These are phyloP conservation scores for Neodiprion fabricii DNA, from an alignment of 1,140 invertebrate species.

Conservation along the genomic window DNA sequence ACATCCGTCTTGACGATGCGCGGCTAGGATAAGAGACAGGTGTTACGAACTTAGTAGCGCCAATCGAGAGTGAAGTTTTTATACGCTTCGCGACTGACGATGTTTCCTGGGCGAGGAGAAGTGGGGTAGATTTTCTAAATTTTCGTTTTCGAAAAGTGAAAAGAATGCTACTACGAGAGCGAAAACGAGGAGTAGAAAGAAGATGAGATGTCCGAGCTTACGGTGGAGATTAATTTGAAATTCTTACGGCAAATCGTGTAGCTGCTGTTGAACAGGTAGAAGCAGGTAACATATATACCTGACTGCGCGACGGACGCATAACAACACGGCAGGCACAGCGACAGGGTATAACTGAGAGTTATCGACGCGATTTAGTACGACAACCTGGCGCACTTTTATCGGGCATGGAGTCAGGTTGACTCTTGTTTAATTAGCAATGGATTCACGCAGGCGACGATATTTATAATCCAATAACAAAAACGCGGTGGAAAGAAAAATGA, in stretches of 20 bases:
- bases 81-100: too few species aligned
- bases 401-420: background rate
- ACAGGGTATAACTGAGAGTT: slow-evolving; percentile 15
- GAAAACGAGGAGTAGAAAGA: too few species aligned
- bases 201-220: background rate
- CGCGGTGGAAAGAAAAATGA: slow-evolving; percentile 9
- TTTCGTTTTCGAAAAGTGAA: too few species aligned
- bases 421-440: background rate
- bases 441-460: background rate
- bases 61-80: too few species aligned
- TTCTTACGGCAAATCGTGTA: background rate
- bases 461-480: background rate
- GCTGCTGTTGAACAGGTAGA: background rate
- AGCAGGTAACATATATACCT: too few species aligned
- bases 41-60: background rate
- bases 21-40: background rate
- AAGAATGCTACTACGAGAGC: too few species aligned
- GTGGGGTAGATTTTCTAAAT: too few species aligned
- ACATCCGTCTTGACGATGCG: background rate
- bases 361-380: background rate
- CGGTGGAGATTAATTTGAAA: background rate
- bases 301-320: too few species aligned
- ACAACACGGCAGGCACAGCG: slow-evolving; percentile 14
- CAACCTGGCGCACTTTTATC: background rate
- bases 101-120: too few species aligned